A percentile compares a stretch with the other conserved stretches of the same genome.
phyloP scores from a whole-genome alignment of 1,140 invertebrate species.

The Drosophila teissieri region DNA sequence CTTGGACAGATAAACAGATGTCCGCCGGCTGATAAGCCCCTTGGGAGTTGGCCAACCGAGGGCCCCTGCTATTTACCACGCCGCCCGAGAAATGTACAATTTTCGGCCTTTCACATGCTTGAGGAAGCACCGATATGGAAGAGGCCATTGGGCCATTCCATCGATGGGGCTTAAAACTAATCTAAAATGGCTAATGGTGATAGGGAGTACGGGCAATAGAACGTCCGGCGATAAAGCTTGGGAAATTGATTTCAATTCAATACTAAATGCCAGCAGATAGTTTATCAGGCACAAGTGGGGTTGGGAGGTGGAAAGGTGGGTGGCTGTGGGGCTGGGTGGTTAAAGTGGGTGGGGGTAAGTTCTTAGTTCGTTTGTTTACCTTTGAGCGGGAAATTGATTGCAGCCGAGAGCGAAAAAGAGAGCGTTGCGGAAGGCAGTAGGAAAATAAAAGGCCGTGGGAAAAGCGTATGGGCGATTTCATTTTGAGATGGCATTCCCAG shows the following conservation, averaged over 20 bases:
- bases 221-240: constrained; percentile 28
- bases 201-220: constrained; percentile 14
- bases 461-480: not conserved
- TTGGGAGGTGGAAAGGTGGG: no score
- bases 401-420: constrained; percentile 3
- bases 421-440: not conserved
- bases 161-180: constrained; percentile 20
- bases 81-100: not conserved
- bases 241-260: constrained; percentile 16
- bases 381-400: constrained; percentile 44
- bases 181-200: constrained; percentile 28
- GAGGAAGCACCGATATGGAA: not conserved
- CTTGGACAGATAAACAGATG: constrained; percentile 42
- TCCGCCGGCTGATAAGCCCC: constrained; percentile 2
- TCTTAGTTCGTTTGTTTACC: constrained; percentile 58
- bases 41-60: not conserved
- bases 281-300: constrained; percentile 4
- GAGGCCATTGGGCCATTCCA: not conserved
- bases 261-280: constrained; percentile 4
- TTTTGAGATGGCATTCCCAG: not conserved
- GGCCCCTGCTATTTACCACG: not conserved
- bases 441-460: not conserved
- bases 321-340: not conserved
- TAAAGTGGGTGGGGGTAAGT: constrained; percentile 7
- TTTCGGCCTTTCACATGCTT: not conserved